These are phyloP conservation scores for Iguana delicatissima DNA, from an alignment of 2,797 vertebrate species.

Conservation along the genomic window DNA sequence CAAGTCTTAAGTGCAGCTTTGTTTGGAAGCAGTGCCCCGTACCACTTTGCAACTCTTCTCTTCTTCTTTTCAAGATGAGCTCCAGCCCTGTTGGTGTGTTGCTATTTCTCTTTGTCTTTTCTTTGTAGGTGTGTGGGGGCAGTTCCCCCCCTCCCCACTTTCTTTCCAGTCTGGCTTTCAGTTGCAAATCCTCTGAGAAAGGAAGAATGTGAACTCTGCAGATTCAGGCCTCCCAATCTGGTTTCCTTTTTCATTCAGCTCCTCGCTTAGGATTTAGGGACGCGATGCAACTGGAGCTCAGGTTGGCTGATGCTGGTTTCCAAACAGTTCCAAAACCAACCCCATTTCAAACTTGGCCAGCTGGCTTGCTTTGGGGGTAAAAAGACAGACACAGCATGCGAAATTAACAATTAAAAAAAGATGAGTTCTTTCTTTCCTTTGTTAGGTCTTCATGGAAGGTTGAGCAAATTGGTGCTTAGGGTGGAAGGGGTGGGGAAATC, in stretches of 20 bases:
- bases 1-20: constrained; percentile 57
- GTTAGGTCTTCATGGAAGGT: too few relatives aligned
- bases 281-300: not conserved
- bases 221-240: constrained; percentile 13
- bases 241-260: not conserved
- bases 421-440: too few relatives aligned
- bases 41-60: not conserved
- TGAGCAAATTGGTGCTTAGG: too few relatives aligned
- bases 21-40: constrained; percentile 57
- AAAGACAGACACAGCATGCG: too few relatives aligned
- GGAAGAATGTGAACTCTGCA: not conserved
- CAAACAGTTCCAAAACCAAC: not conserved
- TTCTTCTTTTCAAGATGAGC: not conserved
- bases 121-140: constrained; percentile 21
- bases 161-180: not conserved
- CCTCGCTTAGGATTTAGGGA: not conserved
- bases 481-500: too few relatives aligned
- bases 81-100: constrained; percentile 53
- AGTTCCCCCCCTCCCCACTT: not conserved
- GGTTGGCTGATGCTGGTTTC: not conserved
- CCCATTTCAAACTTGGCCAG: too few relatives aligned
- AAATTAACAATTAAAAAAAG: too few relatives aligned
- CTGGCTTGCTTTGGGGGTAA: too few relatives aligned
- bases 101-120: constrained; percentile 15
- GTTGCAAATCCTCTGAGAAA: not conserved